Evolutionary conservation across 2,113 vertebrate species (phyloP).

Genomic region (Callopanchax toddi): DNA sequence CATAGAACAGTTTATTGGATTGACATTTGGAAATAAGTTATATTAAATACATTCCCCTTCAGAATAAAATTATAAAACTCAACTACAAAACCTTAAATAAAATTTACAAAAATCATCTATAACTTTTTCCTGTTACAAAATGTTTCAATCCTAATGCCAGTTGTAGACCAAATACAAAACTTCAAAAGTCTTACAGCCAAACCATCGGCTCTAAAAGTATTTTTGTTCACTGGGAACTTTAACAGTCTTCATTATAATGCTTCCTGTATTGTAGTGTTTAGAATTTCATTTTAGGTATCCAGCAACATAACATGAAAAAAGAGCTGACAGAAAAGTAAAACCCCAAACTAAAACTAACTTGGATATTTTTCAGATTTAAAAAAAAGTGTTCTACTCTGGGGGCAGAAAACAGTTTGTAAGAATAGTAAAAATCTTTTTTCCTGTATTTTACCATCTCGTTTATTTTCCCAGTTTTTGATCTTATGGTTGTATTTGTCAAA

Average conservation of each 20-base stretch:
- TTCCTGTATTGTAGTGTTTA: neutral
- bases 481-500: no score
- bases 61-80: slow-evolving; percentile 38
- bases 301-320: neutral
- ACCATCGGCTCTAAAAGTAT: neutral
- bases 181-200: no score
- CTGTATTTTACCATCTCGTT: no score
- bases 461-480: no score
- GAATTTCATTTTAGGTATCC: slow-evolving; percentile 11
- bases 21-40: slow-evolving; percentile 66
- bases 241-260: slow-evolving; percentile 27
- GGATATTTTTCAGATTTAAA: no score
- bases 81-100: slow-evolving; percentile 47
- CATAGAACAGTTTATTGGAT: slow-evolving; percentile 42
- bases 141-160: neutral
- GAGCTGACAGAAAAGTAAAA: slow-evolving; percentile 19
- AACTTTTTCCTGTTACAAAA: slow-evolving; percentile 21
- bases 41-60: slow-evolving; percentile 57
- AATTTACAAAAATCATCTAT: slow-evolving; percentile 34
- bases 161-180: slow-evolving; percentile 29
- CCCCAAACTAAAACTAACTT: no score
- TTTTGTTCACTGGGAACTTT: slow-evolving; percentile 18
- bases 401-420: no score
- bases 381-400: no score
- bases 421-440: no score